Evolutionary conservation across 1,140 invertebrate species (phyloP).

Genomic region (Drosophila orosa): DNA sequence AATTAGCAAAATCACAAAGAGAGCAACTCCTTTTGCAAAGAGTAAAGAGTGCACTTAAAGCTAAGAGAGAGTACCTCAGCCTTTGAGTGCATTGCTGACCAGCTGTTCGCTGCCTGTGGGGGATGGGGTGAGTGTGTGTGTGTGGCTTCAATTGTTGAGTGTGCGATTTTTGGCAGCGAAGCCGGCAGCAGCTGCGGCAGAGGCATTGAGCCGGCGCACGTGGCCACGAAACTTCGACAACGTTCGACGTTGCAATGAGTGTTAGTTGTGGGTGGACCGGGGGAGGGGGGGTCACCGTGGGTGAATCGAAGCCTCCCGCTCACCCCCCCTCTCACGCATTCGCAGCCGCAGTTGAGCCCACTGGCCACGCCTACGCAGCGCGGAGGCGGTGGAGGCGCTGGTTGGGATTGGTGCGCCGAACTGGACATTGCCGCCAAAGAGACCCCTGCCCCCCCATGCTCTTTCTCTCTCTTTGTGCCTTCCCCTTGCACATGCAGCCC

Average conservation of each 20-base stretch:
- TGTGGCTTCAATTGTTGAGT: constrained; percentile 35
- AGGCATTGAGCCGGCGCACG: constrained; percentile 59
- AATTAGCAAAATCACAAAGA: no score
- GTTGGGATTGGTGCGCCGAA: constrained; percentile 77
- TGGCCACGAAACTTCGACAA: constrained; percentile 64
- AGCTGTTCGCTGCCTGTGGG: constrained; percentile 29
- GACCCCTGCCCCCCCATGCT: background rate
- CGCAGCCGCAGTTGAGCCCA: constrained; percentile 54
- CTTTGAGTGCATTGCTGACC: constrained; percentile 39
- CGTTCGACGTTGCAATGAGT: constrained; percentile 52
- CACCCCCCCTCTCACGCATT: constrained; percentile 42
- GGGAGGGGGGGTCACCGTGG: background rate
- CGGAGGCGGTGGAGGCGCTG: constrained; percentile 65
- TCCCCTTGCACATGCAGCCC: constrained; percentile 3
- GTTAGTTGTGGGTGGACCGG: background rate
- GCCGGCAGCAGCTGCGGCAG: constrained; percentile 6
- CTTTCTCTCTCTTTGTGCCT: background rate
- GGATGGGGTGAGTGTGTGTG: background rate
- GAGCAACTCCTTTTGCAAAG: background rate
- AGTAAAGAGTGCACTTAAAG: constrained; percentile 19
- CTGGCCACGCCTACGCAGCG: constrained; percentile 75
- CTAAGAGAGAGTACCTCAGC: background rate
- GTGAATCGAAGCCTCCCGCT: constrained; percentile 2
- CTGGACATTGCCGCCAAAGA: constrained; percentile 57
- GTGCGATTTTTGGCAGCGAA: constrained; percentile 39